These are phyloP conservation scores for Latrodectus elegans DNA, from an alignment of 2,888 invertebrate species.

Conservation along the genomic window DNA sequence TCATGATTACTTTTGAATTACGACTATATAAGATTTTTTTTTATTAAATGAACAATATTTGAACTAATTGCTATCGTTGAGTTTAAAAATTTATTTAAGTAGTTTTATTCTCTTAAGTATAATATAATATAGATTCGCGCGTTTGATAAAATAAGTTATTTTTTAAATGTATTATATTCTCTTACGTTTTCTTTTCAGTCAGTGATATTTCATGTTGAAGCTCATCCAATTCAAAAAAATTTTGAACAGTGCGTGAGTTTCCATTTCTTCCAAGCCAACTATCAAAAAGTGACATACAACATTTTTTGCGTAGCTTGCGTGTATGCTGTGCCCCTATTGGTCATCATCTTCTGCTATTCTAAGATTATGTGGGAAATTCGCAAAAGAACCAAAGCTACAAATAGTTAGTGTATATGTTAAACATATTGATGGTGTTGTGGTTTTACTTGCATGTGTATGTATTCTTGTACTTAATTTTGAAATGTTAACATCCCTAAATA, in stretches of 20 bases:
- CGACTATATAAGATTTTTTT: too few relatives aligned
- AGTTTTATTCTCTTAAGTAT: too few relatives aligned
- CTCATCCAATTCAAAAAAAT: slow-evolving; percentile 80
- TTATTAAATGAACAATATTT: too few relatives aligned
- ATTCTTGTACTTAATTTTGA: not conserved
- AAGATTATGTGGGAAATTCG: slow-evolving; percentile 85
- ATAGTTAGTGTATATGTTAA: slow-evolving; percentile 54
- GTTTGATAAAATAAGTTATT: too few relatives aligned
- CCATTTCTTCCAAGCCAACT: slow-evolving; percentile 80
- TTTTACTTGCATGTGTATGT: slow-evolving; percentile 11
- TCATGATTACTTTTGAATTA: too few relatives aligned
- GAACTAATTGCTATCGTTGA: too few relatives aligned
- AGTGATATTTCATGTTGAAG: slow-evolving; percentile 83
- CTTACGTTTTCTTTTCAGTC: slow-evolving; percentile 79
- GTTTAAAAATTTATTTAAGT: too few relatives aligned
- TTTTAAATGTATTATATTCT: not conserved
- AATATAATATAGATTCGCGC: too few relatives aligned
- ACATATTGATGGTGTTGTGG: not conserved
- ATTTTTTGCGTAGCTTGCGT: slow-evolving; percentile 83
- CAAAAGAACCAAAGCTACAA: slow-evolving; percentile 75
- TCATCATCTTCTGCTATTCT: slow-evolving; percentile 83
- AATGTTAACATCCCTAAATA: not conserved
- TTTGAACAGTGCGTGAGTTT: slow-evolving; percentile 87
- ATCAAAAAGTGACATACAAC: slow-evolving; percentile 83
- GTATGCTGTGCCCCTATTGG: slow-evolving; percentile 83